These are phyloP conservation scores for Antheraea assamensis DNA, from an alignment of 2,888 invertebrate genomes.

Conservation along the genomic window DNA sequence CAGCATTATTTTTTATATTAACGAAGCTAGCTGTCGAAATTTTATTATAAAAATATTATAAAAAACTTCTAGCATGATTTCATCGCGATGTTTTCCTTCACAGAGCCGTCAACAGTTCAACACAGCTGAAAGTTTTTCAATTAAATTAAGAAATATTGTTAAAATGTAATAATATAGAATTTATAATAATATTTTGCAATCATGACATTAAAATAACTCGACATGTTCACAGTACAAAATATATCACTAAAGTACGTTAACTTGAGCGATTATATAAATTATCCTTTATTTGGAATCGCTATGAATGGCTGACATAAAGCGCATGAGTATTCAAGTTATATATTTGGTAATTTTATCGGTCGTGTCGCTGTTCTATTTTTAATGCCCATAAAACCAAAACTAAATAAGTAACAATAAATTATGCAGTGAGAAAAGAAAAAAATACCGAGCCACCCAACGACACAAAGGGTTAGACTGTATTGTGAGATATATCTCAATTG, in stretches of 20 bases:
- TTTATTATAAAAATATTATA: too few species aligned
- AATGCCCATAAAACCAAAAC: not conserved
- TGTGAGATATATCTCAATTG: conserved; percentile 6
- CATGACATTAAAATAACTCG: too few species aligned
- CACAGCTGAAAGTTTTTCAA: too few species aligned
- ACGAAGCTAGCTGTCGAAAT: too few species aligned
- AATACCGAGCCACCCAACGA: not conserved
- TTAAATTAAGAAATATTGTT: too few species aligned
- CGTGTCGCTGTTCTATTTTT: not conserved
- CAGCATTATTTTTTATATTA: too few species aligned
- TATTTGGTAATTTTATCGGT: not conserved
- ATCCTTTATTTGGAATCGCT: not conserved
- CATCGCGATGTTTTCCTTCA: too few species aligned
- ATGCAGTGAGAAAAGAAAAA: not conserved
- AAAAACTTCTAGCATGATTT: too few species aligned
- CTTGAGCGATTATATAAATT: not conserved
- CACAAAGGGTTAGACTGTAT: not conserved
- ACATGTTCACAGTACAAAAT: too few species aligned
- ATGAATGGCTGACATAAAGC: not conserved
- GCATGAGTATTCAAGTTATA: not conserved
- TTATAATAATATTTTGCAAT: too few species aligned
- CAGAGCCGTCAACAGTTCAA: too few species aligned
- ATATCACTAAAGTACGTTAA: not conserved
- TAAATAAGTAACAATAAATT: conserved; percentile 4
- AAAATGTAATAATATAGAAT: too few species aligned